phyloP scores from a whole-genome alignment of 2,113 vertebrate genomes.

The Psilopogon haemacephalus region DNA sequence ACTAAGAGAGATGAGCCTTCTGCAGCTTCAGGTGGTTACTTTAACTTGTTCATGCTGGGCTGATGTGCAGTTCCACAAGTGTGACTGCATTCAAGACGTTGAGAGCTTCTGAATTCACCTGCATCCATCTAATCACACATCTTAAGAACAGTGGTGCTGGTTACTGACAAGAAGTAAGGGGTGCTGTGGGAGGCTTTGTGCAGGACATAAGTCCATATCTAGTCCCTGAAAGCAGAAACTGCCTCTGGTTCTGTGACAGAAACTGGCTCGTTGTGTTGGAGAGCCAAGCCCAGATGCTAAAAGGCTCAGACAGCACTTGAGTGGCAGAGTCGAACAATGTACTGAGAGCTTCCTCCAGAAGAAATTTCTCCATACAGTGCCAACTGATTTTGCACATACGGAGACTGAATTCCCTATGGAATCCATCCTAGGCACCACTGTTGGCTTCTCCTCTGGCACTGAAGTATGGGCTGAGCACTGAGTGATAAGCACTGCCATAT shows the following conservation, averaged over 20 bases:
- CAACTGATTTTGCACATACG: not conserved
- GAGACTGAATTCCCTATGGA: not conserved
- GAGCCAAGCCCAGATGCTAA: not conserved
- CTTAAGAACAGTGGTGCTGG: not conserved
- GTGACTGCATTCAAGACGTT: not conserved
- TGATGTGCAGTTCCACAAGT: not conserved
- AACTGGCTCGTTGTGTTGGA: not conserved
- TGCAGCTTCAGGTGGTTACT: not conserved
- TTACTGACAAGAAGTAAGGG: not conserved
- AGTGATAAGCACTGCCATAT: not conserved
- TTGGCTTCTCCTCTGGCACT: not conserved
- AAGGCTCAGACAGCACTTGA: not conserved
- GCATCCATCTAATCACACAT: not conserved
- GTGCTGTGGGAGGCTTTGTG: not conserved
- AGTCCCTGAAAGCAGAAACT: not conserved
- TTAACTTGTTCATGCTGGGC: not conserved
- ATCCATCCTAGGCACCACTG: not conserved
- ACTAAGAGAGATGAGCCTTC: not conserved
- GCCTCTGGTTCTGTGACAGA: not conserved
- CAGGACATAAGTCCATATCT: not conserved
- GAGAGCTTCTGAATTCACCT: not conserved
- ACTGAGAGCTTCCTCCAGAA: not conserved
- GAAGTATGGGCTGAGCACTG: not conserved
- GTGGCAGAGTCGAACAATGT: not conserved
- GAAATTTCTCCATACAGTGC: not conserved